Percentiles rank a stretch among this genome's conserved stretches.
Evolutionary conservation across 92 coral and sea anemone genomes (phyloP).

Genomic region (Porites evermanni): DNA sequence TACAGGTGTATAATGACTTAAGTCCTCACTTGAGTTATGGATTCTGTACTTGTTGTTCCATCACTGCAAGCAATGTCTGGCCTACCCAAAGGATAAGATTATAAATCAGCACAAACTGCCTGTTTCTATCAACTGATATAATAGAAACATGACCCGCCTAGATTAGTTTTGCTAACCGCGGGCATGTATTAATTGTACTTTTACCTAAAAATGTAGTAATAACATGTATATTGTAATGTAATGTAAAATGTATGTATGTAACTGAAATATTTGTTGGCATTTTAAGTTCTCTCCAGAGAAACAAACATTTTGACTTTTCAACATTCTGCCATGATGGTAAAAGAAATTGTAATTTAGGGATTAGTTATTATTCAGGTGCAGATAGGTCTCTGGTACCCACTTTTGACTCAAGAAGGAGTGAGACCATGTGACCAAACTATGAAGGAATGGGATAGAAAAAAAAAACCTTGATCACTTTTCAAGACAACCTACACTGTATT

Average conservation of each 20-base stretch:
- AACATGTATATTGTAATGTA: slow-evolving; percentile 5
- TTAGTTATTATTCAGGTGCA: slow-evolving; percentile 13
- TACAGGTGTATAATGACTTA: slow-evolving; percentile 11
- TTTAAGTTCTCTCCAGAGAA: slow-evolving; percentile 6
- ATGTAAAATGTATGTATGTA: slow-evolving; percentile 2
- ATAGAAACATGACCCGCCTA: slow-evolving; percentile 2
- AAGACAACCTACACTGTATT: slow-evolving; percentile 16
- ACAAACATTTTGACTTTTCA: not conserved
- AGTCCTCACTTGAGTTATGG: slow-evolving; percentile 14
- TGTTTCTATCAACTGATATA: slow-evolving; percentile 3
- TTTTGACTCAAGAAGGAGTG: slow-evolving; percentile 9
- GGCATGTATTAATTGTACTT: slow-evolving; percentile 15
- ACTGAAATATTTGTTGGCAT: slow-evolving; percentile 8
- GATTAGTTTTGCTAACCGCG: not conserved
- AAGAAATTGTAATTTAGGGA: slow-evolving; percentile 8
- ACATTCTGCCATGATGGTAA: slow-evolving; percentile 12
- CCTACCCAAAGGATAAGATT: slow-evolving; percentile 15
- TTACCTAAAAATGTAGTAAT: slow-evolving; percentile 9
- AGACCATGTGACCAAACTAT: not conserved
- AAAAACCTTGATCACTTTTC: slow-evolving; percentile 6
- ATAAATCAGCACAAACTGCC: not conserved
- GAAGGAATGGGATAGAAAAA: not conserved
- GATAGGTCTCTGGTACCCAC: slow-evolving; percentile 7
- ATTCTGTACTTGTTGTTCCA: slow-evolving; percentile 15
- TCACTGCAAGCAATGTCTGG: slow-evolving; percentile 15